Base-by-base conservation (phyloP, 2,888 invertebrate species). In the Trachelus tabidus region DNA sequence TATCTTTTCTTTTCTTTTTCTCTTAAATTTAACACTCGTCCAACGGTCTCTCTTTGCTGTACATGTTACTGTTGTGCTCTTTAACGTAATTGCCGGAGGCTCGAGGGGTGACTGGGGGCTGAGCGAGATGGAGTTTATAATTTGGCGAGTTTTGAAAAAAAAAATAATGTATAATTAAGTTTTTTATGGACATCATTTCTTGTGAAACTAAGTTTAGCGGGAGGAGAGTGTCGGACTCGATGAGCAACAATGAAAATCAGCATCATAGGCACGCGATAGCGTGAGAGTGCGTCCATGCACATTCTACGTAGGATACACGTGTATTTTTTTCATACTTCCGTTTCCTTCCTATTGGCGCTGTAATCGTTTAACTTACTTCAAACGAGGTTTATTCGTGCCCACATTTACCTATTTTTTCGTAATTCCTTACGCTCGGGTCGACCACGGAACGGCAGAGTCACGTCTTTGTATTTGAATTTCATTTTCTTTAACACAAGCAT, bases 381-480 rank as follows among this genome's bases (percentile, higher is more conserved):
- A 40, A 40, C 40, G 40, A 40, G 15, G 15, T 4, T 15, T 1
- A 15, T 1, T 40, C 40, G 76, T 56, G 34, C 15, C 35, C 37
- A 37, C 35, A 73, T 74, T 37, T 75, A 40, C 40, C 23, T 68
- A 77, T 31, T 69, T 34, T 74, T 74, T 77, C 76, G 56, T 74
- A n/a, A 74, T 56, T 74, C 68, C 3, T 68, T 74, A 69, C 69
- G 69, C 33, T 68, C n/a, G 56, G 40, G 15, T 73, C 76, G 79
- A 79, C 34, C 68, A 15, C 34, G 69, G 69, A 76, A 40, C 40
- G 40, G 40, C 40, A 40, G 15, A 40, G 40, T 40, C 40, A 15
- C 40, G 40, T 40, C 6, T 4, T 80, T 80, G 81, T 75, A 76
- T 56, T 75, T 75, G 82, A 78, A 76, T 80, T 80, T 79, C 73